Evolutionary conservation across 2,797 vertebrate genomes (phyloP).

Genomic region (Vultur gryphus): DNA sequence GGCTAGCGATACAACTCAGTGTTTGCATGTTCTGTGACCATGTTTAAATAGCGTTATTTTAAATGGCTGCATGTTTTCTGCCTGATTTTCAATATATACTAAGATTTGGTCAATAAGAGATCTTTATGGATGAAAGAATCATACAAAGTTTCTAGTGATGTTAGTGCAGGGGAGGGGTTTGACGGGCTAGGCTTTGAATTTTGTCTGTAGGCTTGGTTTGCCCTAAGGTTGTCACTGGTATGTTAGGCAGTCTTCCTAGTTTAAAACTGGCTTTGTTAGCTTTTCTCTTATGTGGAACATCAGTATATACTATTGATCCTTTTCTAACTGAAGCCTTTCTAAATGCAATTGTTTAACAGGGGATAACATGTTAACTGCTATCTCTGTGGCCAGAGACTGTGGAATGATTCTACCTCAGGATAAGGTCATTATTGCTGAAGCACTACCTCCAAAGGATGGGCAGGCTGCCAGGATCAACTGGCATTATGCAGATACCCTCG

Average conservation of each 20-base stretch:
- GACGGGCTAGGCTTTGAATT: not conserved
- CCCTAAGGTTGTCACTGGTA: not conserved
- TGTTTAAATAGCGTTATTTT: not conserved
- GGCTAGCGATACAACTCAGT: not conserved
- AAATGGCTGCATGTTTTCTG: not conserved
- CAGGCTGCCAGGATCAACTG: slow-evolving; percentile 92
- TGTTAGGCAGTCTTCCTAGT: not conserved
- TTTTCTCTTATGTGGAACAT: not conserved
- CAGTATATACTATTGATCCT: not conserved
- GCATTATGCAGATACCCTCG: slow-evolving; percentile 90
- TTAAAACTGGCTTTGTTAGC: not conserved
- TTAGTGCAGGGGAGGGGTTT: not conserved
- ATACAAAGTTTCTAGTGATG: not conserved
- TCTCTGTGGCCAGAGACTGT: slow-evolving; percentile 97
- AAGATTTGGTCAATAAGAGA: not conserved
- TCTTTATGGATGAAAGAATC: not conserved
- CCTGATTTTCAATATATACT: not conserved
- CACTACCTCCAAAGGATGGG: slow-evolving; percentile 89
- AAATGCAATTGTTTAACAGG: slow-evolving; percentile 74
- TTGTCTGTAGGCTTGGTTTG: not conserved
- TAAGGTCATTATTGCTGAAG: slow-evolving; percentile 94
- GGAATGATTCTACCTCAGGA: slow-evolving; percentile 95
- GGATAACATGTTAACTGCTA: slow-evolving; percentile 97
- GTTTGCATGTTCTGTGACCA: not conserved
- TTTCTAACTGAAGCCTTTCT: not conserved